Conservation (phyloP, 2,797 vertebrate genomes). For the Hemibagrus guttatus region DNA sequence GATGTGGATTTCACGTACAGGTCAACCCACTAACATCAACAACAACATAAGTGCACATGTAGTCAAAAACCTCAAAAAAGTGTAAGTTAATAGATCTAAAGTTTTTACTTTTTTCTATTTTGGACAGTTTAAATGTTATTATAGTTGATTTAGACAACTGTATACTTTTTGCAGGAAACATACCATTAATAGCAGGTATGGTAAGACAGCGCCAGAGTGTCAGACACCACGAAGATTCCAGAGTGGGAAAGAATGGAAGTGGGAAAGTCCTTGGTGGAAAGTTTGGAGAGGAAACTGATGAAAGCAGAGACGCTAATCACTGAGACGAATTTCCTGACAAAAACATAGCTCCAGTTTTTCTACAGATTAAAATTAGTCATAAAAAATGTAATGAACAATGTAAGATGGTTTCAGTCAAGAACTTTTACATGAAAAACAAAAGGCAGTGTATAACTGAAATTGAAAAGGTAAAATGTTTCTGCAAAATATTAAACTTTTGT, state of each 20-base stretch:
- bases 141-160: not conserved
- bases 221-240: not conserved
- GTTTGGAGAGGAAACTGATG: not conserved
- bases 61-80: not conserved
- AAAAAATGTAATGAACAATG: not conserved
- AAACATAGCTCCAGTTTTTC: not conserved
- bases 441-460: not conserved
- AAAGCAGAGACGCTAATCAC: not conserved
- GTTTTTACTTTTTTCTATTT: not conserved
- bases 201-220: not conserved
- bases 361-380: not conserved
- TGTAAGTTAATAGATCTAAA: not conserved
- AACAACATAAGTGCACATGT: not conserved
- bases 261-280: constrained; percentile 34
- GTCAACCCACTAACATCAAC: not conserved
- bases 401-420: not conserved
- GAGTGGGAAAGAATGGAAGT: constrained; percentile 35
- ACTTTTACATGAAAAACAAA: not conserved
- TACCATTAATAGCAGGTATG: not conserved
- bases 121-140: not conserved
- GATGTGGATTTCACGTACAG: not conserved
- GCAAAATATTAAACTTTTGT: not conserved
- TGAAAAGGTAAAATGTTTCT: not conserved
- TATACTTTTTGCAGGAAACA: not conserved
- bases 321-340: not conserved